Evolutionary conservation across 2,797 vertebrate genomes (phyloP), one percentile per base, ranked within the genome.

Genomic region (Tokudaia tokunoshimensis): DNA sequence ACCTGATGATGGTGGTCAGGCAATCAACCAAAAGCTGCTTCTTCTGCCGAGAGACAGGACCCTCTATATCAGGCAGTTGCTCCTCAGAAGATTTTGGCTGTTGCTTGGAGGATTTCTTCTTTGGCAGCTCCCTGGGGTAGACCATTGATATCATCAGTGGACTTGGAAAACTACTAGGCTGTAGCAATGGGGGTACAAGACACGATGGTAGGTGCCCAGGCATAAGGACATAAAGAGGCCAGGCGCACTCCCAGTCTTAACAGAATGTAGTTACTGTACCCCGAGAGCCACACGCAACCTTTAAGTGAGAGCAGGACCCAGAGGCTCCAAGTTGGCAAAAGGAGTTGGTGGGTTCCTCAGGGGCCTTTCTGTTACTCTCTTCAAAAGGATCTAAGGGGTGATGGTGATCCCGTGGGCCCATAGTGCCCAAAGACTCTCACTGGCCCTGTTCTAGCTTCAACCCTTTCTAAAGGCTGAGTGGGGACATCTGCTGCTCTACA

Each of bases 1-100:
- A 99, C 99, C 98, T 98, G 97, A 99, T 98, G 55, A 99, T 96
- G 74, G 94, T 52, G 37, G 97, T 80, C 59, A 99, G 98, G 89
- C 98, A 91, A 92, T 99, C 98, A 14, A 92, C 94, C 55, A 98
- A 89, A 41, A 99, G 78, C 81, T 98, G 97, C 91, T 98, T 79
- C 89, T 98, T 97, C 34, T 97, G 97, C 87, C 96, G 97, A 11
- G 97, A 98, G 74, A 98, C 95, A 89, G 94, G 41, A 59, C 11
- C 34, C 94, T 94, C 59, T 2, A 47, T 95, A 5, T n/a, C 61
- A 2, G 13, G 2, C 15, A 9, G 8, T 15, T 95, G 83, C 61
- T 92, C 95, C 57, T 96, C 80, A 55, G 31, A 41, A 31, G 6
- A 10, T 22, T 87, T 75, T 0, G 59, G 52, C 63, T 84, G 92